These are phyloP conservation scores for Sinocyclocheilus rhinocerous DNA, from an alignment of 2,113 vertebrate genomes.

Conservation along the genomic window DNA sequence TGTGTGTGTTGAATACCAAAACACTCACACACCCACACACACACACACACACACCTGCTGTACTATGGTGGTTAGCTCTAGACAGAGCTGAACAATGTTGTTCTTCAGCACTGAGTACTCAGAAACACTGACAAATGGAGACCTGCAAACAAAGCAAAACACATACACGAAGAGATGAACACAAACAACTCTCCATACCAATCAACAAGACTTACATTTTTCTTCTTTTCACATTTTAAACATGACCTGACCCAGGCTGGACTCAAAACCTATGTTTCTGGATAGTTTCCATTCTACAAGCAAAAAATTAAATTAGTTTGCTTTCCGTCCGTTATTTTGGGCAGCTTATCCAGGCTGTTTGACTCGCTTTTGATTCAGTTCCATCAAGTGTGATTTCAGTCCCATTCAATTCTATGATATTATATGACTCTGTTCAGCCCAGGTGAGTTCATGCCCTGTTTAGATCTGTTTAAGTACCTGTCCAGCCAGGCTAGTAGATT, in stretches of 20 bases:
- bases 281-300: background rate
- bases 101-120: conserved; percentile 87
- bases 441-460: background rate
- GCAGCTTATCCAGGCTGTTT: background rate
- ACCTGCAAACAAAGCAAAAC: conserved; percentile 68
- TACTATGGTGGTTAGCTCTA: conserved; percentile 85
- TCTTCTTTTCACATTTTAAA: background rate
- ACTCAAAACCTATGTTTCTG: background rate
- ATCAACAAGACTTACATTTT: background rate
- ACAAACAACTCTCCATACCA: background rate
- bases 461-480: conserved; percentile 70
- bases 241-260: conserved; percentile 5
- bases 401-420: background rate
- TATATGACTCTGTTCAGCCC: background rate
- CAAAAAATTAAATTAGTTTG: background rate
- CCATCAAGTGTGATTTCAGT: background rate
- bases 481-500: conserved; percentile 84
- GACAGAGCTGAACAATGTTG: conserved; percentile 85
- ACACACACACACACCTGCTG: conserved; percentile 77
- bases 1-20: background rate
- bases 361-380: background rate
- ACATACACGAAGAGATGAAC: conserved; percentile 29
- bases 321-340: background rate
- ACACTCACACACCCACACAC: background rate
- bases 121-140: conserved; percentile 84